phyloP scores from a whole-genome alignment of 2,113 vertebrate genomes.

The Chaetodon trifascialis region DNA sequence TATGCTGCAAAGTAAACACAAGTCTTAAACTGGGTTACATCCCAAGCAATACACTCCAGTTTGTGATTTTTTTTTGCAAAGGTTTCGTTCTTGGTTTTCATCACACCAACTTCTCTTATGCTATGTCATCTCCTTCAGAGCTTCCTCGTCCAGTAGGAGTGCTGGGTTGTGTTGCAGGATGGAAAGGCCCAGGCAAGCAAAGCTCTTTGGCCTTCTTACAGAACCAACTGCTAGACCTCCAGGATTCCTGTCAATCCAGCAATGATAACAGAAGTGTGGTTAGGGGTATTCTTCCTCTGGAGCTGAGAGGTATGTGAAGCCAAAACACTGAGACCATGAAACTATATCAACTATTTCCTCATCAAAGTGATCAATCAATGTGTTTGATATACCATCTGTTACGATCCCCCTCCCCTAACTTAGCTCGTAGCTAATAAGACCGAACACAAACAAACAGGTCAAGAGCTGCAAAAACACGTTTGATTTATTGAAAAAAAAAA shows the following conservation, averaged over 20 bases:
- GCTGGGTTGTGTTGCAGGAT: conserved; percentile 55
- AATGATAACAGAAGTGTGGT: conserved; percentile 19
- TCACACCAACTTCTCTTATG: not conserved
- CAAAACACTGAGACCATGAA: not conserved
- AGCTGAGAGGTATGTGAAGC: conserved; percentile 76
- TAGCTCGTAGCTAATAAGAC: no score
- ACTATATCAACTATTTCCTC: no score
- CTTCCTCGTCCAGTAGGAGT: conserved; percentile 46
- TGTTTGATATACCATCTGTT: no score
- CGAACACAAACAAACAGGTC: no score
- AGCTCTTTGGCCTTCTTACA: conserved; percentile 62
- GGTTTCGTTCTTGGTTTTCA: not conserved
- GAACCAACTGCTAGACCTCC: conserved; percentile 34
- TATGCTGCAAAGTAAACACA: no score
- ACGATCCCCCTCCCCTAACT: no score
- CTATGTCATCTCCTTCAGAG: conserved; percentile 12
- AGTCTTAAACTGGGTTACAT: not conserved
- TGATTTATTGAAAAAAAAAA: no score
- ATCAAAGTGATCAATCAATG: no score
- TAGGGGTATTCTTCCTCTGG: conserved; percentile 61
- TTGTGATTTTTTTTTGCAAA: no score
- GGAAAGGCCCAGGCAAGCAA: conserved; percentile 67
- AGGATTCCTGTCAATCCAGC: conserved; percentile 28
- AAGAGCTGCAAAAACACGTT: no score
- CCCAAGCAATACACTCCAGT: not conserved